Base-by-base conservation (phyloP, 1,140 invertebrate species). In the Zaprionus ghesquierei region DNA sequence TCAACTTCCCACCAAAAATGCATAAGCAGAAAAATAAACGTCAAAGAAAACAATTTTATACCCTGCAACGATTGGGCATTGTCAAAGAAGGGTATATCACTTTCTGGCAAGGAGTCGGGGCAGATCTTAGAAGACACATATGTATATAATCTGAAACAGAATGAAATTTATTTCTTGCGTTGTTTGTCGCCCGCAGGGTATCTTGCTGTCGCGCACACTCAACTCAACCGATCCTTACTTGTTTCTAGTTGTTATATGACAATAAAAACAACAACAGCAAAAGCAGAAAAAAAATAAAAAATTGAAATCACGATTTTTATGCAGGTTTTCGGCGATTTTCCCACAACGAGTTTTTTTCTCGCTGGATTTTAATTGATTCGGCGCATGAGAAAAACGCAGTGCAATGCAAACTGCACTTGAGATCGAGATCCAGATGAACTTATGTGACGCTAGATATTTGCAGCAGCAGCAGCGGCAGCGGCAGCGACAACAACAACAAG, bases 371-470 rank as follows among this genome's bases (percentile, higher is more conserved):
- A 89, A 87, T 89, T 89, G 79, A 87, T 87, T 89, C 63, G 65
- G 69, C 65, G 69, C 76, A 74, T 87, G 82, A 82, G 84, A 89
- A 86, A 78, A 79, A 79, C 51, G 38, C 63, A 79, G 64, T 41
- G 75, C 75, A 44, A 50, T 56, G 58, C 68, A 68, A 65, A 66
- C 68, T 86, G 81, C 84, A 86, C 82, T 86, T 89, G 82, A 84
- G 79, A 84, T 87, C 79, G 82, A 84, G 79, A 84, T 87, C 79
- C 79, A 87, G 82, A 87, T 87, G 84, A 84, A 87, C 84, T 89
- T 89, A 87, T 77, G 79, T 56, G 54, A 38, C 75, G 59, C 82
- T 75, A 76, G 82, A 86, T 86, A 87, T 69, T 27, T 46, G 33
- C 50, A 62, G 38, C 51, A n/a, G n/a, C n/a, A n/a, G n/a, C n/a